phyloP scores from a whole-genome alignment of 2,888 invertebrate genomes.

The Beris chalybata region DNA sequence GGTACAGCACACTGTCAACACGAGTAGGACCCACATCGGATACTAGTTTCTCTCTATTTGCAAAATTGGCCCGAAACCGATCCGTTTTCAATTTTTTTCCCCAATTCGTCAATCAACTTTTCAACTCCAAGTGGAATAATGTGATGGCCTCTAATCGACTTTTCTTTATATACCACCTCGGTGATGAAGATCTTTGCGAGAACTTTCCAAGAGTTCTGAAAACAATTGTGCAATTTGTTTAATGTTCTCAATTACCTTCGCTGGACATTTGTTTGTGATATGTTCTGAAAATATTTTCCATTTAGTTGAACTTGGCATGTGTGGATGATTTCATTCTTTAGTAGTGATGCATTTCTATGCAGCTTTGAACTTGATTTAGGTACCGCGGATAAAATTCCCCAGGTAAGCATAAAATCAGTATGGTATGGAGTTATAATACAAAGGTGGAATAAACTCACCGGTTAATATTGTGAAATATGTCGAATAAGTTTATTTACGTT shows the following conservation, averaged over 20 bases:
- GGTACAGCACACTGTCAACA: conserved; percentile 30
- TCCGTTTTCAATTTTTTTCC: neutral
- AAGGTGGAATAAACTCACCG: no score
- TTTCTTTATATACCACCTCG: conserved; percentile 19
- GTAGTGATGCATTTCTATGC: neutral
- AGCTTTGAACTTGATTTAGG: conserved; percentile 24
- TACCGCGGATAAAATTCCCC: no score
- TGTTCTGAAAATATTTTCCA: conserved; percentile 18
- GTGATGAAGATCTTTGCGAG: neutral
- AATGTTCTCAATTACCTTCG: neutral
- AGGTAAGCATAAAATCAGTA: no score
- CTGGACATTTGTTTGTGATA: no score
- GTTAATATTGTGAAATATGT: no score
- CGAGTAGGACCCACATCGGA: conserved; percentile 34
- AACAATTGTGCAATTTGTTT: neutral
- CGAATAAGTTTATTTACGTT: no score
- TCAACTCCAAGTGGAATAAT: conserved; percentile 7
- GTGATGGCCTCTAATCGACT: conserved; percentile 8
- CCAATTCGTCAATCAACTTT: neutral
- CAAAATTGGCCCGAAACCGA: neutral
- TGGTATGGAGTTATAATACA: no score
- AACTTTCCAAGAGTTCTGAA: neutral
- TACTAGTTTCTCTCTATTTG: conserved; percentile 3
- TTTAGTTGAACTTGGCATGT: conserved; percentile 16
- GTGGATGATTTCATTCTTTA: neutral